A percentile compares a stretch with the other conserved stretches of the same genome.
Conservation (phyloP, 2,797 vertebrate genomes). For the Semaprochilodus insignis region DNA sequence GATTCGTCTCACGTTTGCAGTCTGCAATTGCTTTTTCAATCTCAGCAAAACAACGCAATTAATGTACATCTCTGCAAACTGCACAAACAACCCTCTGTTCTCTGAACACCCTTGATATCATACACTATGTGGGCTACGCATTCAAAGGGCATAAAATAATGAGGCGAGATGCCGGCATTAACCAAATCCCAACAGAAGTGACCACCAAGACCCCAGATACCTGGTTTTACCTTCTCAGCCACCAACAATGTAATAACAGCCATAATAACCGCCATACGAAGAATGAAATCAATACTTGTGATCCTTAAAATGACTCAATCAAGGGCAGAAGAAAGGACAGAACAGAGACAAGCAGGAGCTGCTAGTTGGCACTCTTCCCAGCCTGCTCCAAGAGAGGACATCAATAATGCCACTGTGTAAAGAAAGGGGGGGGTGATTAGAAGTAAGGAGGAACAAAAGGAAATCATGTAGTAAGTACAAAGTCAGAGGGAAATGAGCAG, state of each 20-base stretch:
- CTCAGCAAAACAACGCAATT: conserved; percentile 43
- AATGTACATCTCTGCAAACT: conserved; percentile 42
- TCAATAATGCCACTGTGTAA: conserved; percentile 76
- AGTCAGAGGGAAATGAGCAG: conserved; percentile 6
- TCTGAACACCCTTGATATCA: not conserved
- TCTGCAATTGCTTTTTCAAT: conserved; percentile 48
- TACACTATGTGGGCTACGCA: not conserved
- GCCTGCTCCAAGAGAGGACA: conserved; percentile 68
- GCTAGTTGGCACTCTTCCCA: conserved; percentile 74
- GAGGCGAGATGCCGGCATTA: not conserved
- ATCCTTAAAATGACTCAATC: conserved; percentile 51
- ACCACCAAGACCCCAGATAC: not conserved
- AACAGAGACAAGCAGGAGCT: conserved; percentile 66
- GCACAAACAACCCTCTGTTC: not conserved
- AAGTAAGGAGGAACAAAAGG: conserved; percentile 60
- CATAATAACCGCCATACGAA: conserved; percentile 12
- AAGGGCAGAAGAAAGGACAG: conserved; percentile 53
- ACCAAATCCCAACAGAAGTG: not conserved
- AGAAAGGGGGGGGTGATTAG: conserved; percentile 70
- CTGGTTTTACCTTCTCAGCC: conserved; percentile 5
- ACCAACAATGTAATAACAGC: conserved; percentile 20
- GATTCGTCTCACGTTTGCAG: conserved; percentile 52
- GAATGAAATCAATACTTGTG: conserved; percentile 39
- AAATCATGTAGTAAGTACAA: conserved; percentile 27
- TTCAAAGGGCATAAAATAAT: not conserved